Evolutionary conservation across 2,888 invertebrate species (phyloP).

Genomic region (Ariolimax columbianus): DNA sequence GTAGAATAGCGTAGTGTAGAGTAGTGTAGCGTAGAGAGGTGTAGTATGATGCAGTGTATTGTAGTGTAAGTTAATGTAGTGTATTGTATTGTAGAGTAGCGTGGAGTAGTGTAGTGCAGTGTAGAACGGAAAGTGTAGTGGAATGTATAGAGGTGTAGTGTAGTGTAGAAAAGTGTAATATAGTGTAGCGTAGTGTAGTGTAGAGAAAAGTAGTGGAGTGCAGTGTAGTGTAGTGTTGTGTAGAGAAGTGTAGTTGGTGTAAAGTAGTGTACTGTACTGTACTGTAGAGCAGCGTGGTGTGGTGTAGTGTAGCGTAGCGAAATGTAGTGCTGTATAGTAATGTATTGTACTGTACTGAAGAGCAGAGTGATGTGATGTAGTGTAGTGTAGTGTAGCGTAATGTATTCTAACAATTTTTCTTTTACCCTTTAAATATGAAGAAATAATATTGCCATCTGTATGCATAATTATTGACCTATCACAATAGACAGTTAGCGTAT

Average conservation of each 20-base stretch:
- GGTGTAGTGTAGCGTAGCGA: neutral
- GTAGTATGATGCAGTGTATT: neutral
- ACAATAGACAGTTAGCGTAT: too few species aligned
- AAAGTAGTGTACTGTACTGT: neutral
- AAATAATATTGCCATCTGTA: too few species aligned
- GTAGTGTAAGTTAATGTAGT: neutral
- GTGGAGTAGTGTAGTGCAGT: neutral
- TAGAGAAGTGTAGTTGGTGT: neutral
- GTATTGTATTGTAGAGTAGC: neutral
- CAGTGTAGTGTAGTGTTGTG: neutral
- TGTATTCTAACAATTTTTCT: too few species aligned
- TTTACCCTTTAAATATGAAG: too few species aligned
- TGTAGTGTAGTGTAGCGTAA: too few species aligned
- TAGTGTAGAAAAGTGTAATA: neutral
- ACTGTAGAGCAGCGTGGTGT: neutral
- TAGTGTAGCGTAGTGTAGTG: neutral
- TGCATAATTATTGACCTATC: too few species aligned
- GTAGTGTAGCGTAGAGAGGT: neutral
- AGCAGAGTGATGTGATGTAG: too few species aligned
- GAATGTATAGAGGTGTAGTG: neutral
- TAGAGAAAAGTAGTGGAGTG: neutral
- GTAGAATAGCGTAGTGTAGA: neutral
- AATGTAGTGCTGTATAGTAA: too few species aligned
- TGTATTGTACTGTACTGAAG: too few species aligned
- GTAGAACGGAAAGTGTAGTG: neutral